Base-by-base conservation (phyloP, 1,140 invertebrate genomes). In the Drosophila erecta region DNA sequence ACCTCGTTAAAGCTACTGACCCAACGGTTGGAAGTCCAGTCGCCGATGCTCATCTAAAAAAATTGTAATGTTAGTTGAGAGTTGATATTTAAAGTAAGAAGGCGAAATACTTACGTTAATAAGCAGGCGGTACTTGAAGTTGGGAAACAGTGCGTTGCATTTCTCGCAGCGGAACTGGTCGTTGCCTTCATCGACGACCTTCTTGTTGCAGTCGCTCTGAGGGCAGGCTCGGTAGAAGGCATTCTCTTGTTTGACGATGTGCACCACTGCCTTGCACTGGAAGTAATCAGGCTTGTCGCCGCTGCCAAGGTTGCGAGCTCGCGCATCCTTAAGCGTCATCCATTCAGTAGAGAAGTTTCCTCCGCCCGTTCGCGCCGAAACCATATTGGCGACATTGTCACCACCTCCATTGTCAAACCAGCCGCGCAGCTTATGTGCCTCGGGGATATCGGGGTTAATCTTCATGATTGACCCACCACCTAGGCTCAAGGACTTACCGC, bases 101-200 rank as follows among this genome's bases (percentile, higher is more conserved):
- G 94, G 15, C 94, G 17, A 41, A 17, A 41, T 93, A 95, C 95
- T 95, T 93, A 98, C 97, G 73, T 93, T 94, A 14, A 97, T 92
- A 47, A 99, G 94, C 64, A 99, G 92, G 46, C 98, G 94, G 93
- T 97, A 98, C 79, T 97, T 97, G 90, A 96, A 99, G 76, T 96
- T 96, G 0, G 96, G 95, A 91, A 94, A 97, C 64, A 97, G 96
- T 47, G 95, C 93, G 71, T 96, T 94, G 92, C 98, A 99, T 92
- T 99, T 99, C 92, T 99, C 98, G 92, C 99, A 99, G 66, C 97
- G 94, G 91, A 95, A 99, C 76, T 96, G 94, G 7, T 96, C 97
- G 92, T 98, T 98, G 46, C 96, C 95, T 50, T 92, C 90, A 93
- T 99, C 98, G 27, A 98, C 93, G 1, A 97, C 94, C 93, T 99